phyloP scores from a whole-genome alignment of 2,888 invertebrate species.

The Eristalinus sepulchralis region DNA sequence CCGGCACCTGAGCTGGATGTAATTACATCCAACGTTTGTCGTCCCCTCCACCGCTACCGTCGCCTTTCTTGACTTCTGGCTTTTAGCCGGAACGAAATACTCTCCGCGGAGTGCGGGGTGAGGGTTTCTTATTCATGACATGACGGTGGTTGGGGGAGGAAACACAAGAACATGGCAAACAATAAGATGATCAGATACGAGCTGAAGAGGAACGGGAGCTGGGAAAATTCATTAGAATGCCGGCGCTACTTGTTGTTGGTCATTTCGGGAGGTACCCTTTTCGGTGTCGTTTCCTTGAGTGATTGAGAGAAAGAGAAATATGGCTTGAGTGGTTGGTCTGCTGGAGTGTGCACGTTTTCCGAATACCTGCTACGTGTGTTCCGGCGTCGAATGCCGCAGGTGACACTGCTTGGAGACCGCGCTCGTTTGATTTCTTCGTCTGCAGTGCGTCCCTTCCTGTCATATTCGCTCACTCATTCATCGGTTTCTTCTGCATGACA shows the following conservation, averaged over 20 bases:
- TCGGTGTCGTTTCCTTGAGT: conserved; percentile 38
- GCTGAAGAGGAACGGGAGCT: conserved; percentile 2
- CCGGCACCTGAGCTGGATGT: conserved; percentile 51
- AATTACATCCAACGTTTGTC: conserved; percentile 40
- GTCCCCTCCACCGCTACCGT: background rate
- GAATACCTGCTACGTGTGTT: background rate
- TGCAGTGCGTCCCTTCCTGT: background rate
- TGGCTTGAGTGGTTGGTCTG: conserved; percentile 9
- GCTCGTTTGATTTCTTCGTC: background rate
- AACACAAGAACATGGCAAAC: conserved; percentile 8
- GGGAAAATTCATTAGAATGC: conserved; percentile 57
- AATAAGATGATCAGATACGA: conserved; percentile 58
- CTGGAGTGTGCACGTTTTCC: background rate
- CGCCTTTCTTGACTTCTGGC: background rate
- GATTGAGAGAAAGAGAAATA: conserved; percentile 40
- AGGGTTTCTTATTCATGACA: conserved; percentile 24
- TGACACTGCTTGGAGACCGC: conserved; percentile 18
- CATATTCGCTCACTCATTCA: background rate
- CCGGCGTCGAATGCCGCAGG: conserved; percentile 21
- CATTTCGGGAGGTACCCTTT: conserved; percentile 4
- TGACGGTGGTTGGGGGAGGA: conserved; percentile 23
- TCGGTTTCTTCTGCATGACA: background rate
- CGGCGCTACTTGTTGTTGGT: conserved; percentile 21
- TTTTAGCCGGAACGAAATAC: background rate
- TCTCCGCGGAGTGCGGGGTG: background rate